Base-by-base conservation (phyloP, 2,113 vertebrate species). In the Motacilla tschutschensis region DNA sequence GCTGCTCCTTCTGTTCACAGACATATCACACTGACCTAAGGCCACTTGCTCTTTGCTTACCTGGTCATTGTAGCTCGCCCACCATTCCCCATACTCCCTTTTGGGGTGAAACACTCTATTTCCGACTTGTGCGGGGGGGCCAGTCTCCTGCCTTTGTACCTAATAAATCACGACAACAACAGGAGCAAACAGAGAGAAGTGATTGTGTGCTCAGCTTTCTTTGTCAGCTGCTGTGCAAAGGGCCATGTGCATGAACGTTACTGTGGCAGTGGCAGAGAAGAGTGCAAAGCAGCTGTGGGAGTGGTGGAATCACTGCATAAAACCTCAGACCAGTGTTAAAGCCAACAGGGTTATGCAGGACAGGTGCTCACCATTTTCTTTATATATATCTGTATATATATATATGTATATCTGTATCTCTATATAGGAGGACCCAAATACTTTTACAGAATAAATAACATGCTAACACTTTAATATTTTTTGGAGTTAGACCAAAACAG, bases 11-110 rank as follows among this genome's bases (percentile, higher is more conserved):
- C 60, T 79, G 75, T 73, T 88, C 88, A 88, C 81, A 97, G 94
- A 97, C 91, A 92, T 91, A 96, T 41, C 76, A 95, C 94, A 97
- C 93, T 94, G 89, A 88, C 71, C 85, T 96, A 91, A 83, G 73
- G 93, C 92, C 92, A 95, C 95, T 96, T 94, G 95, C 95, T 88
- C 67, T 95, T 96, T 91, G 96, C 97, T 97, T 97, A 97, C 97
- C 97, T 97, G 96, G 96, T 97, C 96, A 97, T 96, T 79, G 97
- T 97, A 93, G 97, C 97, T 96, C 97, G 94, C 97, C 97, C 97
- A 97, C 97, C 97, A 97, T 97, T 97, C 91, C 97, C 97, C 97
- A 97, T 96, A 97, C 96, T 97, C 97, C 96, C 97, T 97, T 97
- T 97, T 95, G 97, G 97, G 95, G 97, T 97, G 97, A 97, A 97